Percentiles rank a stretch among this genome's conserved stretches.
Conservation (phyloP, 2,797 vertebrate genomes). For the Threskiornis aethiopicus region DNA sequence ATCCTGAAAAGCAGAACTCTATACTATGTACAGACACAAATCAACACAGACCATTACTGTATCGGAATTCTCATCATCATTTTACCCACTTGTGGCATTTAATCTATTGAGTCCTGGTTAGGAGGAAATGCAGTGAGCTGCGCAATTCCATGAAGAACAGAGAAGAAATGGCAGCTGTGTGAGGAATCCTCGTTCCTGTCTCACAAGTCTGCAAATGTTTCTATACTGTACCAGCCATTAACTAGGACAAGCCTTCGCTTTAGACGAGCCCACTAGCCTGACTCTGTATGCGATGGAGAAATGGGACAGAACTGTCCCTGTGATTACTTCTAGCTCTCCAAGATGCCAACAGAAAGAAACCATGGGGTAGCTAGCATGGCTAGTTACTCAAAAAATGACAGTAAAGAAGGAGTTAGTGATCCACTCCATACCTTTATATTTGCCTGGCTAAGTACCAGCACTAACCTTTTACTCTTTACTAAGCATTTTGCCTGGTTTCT, state of each 20-base stretch:
- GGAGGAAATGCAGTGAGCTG: neutral
- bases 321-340: neutral
- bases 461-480: neutral
- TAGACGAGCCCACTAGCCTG: neutral
- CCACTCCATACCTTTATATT: neutral
- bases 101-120: neutral
- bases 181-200: neutral
- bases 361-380: neutral
- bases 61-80: neutral
- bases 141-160: neutral
- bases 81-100: neutral
- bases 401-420: neutral
- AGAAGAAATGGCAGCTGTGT: neutral
- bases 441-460: neutral
- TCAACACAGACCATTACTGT: neutral
- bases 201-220: neutral
- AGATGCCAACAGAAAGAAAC: neutral
- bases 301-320: neutral
- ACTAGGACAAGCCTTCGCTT: neutral
- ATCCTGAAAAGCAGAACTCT: neutral
- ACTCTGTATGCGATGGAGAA: neutral
- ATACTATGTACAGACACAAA: accelerated
- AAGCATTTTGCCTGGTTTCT: neutral
- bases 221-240: neutral
- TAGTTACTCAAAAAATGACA: neutral